Conservation (phyloP, 35 echinoderm and acorn worm genomes). For the Patiria miniata region DNA sequence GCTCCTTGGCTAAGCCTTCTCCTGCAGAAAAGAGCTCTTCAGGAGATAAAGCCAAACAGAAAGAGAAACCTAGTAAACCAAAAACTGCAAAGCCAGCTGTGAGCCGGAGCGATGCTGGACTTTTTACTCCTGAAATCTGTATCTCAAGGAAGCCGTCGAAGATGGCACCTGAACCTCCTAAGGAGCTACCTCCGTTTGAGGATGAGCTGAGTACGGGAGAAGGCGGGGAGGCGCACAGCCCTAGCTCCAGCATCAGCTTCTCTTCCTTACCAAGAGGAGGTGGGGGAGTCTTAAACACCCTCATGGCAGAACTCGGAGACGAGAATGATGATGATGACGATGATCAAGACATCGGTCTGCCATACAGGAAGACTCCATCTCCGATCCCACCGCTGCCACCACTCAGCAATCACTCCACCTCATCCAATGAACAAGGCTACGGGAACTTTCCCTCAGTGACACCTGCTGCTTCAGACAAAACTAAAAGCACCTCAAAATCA, state of each 20-base stretch:
- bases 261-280: slow-evolving; percentile 79
- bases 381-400: background rate
- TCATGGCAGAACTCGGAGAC: slow-evolving; percentile 78
- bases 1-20: slow-evolving; percentile 43
- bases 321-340: slow-evolving; percentile 70
- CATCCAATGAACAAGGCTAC: slow-evolving; percentile 41
- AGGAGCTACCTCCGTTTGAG: slow-evolving; percentile 89
- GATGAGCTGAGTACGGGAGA: slow-evolving; percentile 88
- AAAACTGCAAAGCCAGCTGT: slow-evolving; percentile 45
- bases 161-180: slow-evolving; percentile 43
- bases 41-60: slow-evolving; percentile 33
- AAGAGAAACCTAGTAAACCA: slow-evolving; percentile 56
- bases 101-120: slow-evolving; percentile 39
- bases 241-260: slow-evolving; percentile 90
- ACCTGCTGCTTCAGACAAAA: slow-evolving; percentile 6
- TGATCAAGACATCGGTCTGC: slow-evolving; percentile 73
- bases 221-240: slow-evolving; percentile 52
- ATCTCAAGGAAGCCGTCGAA: slow-evolving; percentile 60
- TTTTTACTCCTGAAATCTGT: slow-evolving; percentile 83
- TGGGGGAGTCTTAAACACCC: slow-evolving; percentile 73
- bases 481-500: slow-evolving; percentile 28
- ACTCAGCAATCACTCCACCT: slow-evolving; percentile 24
- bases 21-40: slow-evolving; percentile 38
- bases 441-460: background rate
- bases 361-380: slow-evolving; percentile 51